Evolutionary conservation across 2,113 vertebrate genomes (phyloP).

Genomic region (Epinephelus fuscoguttatus): DNA sequence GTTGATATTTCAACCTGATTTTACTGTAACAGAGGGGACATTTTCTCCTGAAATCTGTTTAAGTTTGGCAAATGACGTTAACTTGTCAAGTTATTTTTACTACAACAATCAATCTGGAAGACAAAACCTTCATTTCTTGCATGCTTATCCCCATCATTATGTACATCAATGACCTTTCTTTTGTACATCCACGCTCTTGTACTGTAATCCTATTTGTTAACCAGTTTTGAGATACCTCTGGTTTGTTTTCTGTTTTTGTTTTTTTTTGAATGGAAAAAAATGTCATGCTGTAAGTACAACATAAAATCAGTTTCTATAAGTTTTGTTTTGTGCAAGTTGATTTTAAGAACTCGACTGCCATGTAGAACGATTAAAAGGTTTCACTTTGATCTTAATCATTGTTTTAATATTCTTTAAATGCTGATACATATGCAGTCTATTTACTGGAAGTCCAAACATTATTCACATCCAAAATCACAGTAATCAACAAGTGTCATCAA

Average conservation of each 20-base stretch:
- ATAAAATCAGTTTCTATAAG: conserved; percentile 53
- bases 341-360: conserved; percentile 4
- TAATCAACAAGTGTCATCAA: conserved; percentile 1
- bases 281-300: conserved; percentile 44
- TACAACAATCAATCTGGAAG: not conserved
- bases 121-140: conserved; percentile 31
- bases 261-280: conserved; percentile 11
- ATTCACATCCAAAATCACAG: not conserved
- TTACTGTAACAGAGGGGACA: conserved; percentile 5
- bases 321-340: conserved; percentile 45
- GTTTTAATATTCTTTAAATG: conserved; percentile 19
- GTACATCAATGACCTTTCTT: conserved; percentile 9
- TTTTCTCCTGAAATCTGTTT: conserved; percentile 20
- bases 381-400: conserved; percentile 29
- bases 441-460: not conserved
- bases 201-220: conserved; percentile 50
- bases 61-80: conserved; percentile 15
- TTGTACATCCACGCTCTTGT: conserved; percentile 15
- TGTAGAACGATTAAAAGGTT: conserved; percentile 54
- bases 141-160: conserved; percentile 34
- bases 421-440: not conserved
- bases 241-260: not conserved
- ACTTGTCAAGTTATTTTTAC: conserved; percentile 28
- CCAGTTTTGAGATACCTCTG: conserved; percentile 26
- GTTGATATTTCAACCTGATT: conserved; percentile 10